phyloP scores from a whole-genome alignment of 2,113 vertebrate species.

The Otocyon megalotis region DNA sequence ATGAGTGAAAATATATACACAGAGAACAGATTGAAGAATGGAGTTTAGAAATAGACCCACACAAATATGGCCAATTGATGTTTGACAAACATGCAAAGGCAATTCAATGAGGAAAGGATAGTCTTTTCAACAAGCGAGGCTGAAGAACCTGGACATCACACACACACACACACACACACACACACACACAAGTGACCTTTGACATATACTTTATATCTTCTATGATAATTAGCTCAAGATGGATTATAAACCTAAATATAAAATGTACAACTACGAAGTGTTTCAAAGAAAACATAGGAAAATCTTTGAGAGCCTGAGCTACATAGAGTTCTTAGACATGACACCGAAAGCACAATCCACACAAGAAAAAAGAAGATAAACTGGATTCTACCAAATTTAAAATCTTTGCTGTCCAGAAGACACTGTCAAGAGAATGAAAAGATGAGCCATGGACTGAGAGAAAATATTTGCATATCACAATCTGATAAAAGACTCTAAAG shows the following conservation, averaged over 20 bases:
- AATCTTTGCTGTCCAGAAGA: not conserved
- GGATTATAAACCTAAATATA: slow-evolving; percentile 5
- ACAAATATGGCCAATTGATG: not conserved
- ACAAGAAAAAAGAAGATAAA: not conserved
- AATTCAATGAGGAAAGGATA: not conserved
- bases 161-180: too few relatives aligned
- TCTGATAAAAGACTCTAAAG: slow-evolving; percentile 4
- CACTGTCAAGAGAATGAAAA: not conserved
- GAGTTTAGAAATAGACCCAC: not conserved
- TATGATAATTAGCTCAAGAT: not conserved
- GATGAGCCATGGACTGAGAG: not conserved
- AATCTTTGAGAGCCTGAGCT: not conserved
- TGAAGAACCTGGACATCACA: not conserved
- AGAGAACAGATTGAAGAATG: not conserved
- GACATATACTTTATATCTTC: not conserved
- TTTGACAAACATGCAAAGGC: not conserved
- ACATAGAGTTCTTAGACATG: not conserved
- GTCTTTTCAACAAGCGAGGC: not conserved
- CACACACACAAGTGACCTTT: not conserved
- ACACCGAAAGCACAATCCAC: not conserved
- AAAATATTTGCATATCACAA: slow-evolving; percentile 2
- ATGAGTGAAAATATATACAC: not conserved
- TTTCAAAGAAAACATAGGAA: slow-evolving; percentile 4
- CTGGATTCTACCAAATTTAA: not conserved
- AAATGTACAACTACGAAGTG: not conserved